Evolutionary conservation across 92 coral and sea anemone species (phyloP).

Genomic region (Epizoanthus ramosus): DNA sequence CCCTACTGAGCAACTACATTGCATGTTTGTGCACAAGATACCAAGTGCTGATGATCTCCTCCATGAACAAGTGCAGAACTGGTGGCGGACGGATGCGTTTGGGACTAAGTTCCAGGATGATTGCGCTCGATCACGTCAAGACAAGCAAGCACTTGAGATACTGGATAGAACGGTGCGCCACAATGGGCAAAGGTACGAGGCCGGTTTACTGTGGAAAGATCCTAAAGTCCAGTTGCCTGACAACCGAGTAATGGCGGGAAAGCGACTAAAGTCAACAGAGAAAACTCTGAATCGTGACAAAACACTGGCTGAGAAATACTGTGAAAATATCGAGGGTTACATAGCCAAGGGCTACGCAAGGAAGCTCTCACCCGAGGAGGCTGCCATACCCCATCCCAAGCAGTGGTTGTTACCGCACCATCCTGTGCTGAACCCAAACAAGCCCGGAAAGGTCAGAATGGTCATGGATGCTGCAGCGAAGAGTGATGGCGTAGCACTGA

Average conservation of each 20-base stretch:
- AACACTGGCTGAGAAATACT: slow-evolving; percentile 53
- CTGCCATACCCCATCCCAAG: slow-evolving; percentile 22
- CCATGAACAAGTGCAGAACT: slow-evolving; percentile 43
- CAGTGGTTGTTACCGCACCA: slow-evolving; percentile 58
- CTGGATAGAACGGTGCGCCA: slow-evolving; percentile 44
- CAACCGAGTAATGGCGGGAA: slow-evolving; percentile 56
- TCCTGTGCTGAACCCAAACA: slow-evolving; percentile 55
- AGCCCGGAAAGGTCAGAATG: slow-evolving; percentile 57
- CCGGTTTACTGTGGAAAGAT: slow-evolving; percentile 62
- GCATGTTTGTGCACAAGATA: slow-evolving; percentile 49
- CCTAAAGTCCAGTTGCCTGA: slow-evolving; percentile 52
- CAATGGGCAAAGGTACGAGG: slow-evolving; percentile 51
- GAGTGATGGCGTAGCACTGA: slow-evolving; percentile 45
- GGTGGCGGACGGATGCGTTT: slow-evolving; percentile 70
- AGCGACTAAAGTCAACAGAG: slow-evolving; percentile 57
- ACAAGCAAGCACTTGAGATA: slow-evolving; percentile 51
- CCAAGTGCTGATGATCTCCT: slow-evolving; percentile 45
- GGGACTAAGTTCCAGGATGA: slow-evolving; percentile 48
- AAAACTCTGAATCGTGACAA: slow-evolving; percentile 50
- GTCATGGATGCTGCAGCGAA: slow-evolving; percentile 65
- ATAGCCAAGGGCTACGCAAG: slow-evolving; percentile 52
- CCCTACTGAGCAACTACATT: slow-evolving; percentile 29
- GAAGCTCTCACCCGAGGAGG: slow-evolving; percentile 52
- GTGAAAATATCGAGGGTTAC: slow-evolving; percentile 54
- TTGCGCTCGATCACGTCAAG: slow-evolving; percentile 49